These are phyloP conservation scores for Pituophis catenifer DNA, from an alignment of 2,113 vertebrate genomes.

Conservation along the genomic window DNA sequence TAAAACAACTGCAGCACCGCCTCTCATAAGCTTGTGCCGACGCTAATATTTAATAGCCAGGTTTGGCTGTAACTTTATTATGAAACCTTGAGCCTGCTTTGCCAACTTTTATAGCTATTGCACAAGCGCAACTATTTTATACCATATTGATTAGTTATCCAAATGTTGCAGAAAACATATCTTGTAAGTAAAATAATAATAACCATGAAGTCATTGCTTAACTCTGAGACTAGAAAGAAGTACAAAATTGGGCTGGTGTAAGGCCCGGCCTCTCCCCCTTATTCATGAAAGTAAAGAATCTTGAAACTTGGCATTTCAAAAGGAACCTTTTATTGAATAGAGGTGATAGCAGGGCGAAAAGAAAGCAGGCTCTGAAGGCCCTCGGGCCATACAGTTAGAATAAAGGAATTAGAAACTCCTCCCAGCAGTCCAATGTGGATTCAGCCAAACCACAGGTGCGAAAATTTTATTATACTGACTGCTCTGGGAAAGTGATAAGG, in stretches of 20 bases:
- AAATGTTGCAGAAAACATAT: neutral
- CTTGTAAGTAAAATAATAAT: neutral
- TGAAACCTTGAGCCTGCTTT: neutral
- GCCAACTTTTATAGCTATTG: neutral
- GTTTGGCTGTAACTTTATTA: neutral
- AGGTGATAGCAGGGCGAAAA: too few relatives aligned
- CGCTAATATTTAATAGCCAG: conserved; percentile 3
- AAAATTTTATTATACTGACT: too few relatives aligned
- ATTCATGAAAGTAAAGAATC: too few relatives aligned
- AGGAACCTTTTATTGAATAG: too few relatives aligned
- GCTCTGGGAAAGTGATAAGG: too few relatives aligned
- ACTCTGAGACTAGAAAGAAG: neutral
- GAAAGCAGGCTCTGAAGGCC: too few relatives aligned
- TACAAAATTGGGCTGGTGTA: neutral
- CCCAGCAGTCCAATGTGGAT: too few relatives aligned
- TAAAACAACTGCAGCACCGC: conserved; percentile 5
- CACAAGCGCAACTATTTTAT: neutral
- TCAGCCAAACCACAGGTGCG: too few relatives aligned
- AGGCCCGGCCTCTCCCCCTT: too few relatives aligned
- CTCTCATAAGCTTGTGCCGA: neutral
- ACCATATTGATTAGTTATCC: neutral
- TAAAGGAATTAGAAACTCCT: too few relatives aligned
- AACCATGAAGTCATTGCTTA: neutral
- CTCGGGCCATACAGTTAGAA: too few relatives aligned
- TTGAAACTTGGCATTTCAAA: too few relatives aligned